phyloP scores from a whole-genome alignment of 2,888 invertebrate species.

The Poecilus cupreus region DNA sequence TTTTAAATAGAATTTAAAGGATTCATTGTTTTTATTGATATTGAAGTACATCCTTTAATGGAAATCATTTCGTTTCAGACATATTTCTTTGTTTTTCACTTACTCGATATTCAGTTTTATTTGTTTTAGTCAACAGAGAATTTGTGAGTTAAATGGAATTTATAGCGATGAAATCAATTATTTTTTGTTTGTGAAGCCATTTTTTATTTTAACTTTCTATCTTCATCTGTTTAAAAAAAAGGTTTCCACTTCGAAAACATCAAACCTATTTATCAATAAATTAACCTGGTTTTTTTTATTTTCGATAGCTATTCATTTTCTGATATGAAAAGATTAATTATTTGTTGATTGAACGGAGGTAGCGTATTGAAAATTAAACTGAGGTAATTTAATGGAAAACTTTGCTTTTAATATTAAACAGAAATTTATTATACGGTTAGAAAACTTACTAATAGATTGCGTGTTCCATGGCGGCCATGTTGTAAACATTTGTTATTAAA shows the following conservation, averaged over 20 bases:
- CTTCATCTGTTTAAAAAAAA: too few species aligned
- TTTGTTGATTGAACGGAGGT: neutral
- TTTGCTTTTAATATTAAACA: conserved; percentile 38
- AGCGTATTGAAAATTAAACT: conserved; percentile 1
- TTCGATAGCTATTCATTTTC: neutral
- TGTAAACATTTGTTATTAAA: conserved; percentile 31
- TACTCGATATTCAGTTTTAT: neutral
- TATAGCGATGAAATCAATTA: neutral
- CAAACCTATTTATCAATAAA: too few species aligned
- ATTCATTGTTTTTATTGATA: neutral
- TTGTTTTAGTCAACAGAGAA: neutral
- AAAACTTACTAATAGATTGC: conserved; percentile 30
- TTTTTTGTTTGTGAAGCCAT: neutral
- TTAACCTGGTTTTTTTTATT: neutral
- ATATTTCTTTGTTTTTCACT: neutral
- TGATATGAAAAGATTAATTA: neutral
- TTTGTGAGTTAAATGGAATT: neutral
- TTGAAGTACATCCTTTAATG: neutral
- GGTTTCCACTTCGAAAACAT: too few species aligned
- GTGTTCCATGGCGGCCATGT: conserved; percentile 21
- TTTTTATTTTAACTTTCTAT: too few species aligned
- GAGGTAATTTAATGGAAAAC: conserved; percentile 32
- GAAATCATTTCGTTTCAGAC: neutral
- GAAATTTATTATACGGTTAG: conserved; percentile 5
- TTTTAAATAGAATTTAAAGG: neutral